Conservation (phyloP, 2,113 vertebrate species). For the Orcinus orca region DNA sequence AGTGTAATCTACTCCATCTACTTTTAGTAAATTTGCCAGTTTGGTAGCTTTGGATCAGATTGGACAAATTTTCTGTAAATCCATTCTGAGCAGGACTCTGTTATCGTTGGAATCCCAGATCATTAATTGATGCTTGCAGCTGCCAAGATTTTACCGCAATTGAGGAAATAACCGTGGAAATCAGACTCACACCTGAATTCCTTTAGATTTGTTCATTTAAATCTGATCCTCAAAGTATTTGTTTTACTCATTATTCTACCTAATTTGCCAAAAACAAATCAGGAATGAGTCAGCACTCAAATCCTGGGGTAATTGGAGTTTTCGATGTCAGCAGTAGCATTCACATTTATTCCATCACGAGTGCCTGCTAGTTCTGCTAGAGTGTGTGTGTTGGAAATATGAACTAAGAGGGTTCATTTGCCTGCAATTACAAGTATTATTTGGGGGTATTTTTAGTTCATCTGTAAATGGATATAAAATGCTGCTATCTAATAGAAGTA, state of each 20-base stretch:
- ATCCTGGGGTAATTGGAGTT: slow-evolving; percentile 34
- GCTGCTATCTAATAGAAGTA: background rate
- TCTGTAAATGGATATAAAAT: slow-evolving; percentile 18
- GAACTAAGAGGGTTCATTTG: background rate
- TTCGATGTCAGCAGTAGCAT: background rate
- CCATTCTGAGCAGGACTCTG: slow-evolving; percentile 19
- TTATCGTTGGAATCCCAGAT: slow-evolving; percentile 64
- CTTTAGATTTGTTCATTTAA: slow-evolving; percentile 64
- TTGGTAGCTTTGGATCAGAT: slow-evolving; percentile 69
- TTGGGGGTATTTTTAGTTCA: background rate
- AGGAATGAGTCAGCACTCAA: slow-evolving; percentile 39
- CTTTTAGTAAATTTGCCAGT: slow-evolving; percentile 47
- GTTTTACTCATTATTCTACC: slow-evolving; percentile 61
- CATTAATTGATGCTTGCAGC: slow-evolving; percentile 55
- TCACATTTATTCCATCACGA: background rate
- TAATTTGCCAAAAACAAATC: slow-evolving; percentile 66
- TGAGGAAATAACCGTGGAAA: slow-evolving; percentile 50
- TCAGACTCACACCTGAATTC: slow-evolving; percentile 64
- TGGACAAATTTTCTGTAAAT: slow-evolving; percentile 50
- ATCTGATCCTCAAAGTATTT: slow-evolving; percentile 65
- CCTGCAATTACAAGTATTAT: background rate
- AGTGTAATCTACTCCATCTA: slow-evolving; percentile 44
- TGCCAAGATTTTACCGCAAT: slow-evolving; percentile 64
- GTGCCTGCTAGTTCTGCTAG: background rate
- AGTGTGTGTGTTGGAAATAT: background rate